Conservation (phyloP, 2,797 vertebrate genomes). For the Gallinago stenura region DNA sequence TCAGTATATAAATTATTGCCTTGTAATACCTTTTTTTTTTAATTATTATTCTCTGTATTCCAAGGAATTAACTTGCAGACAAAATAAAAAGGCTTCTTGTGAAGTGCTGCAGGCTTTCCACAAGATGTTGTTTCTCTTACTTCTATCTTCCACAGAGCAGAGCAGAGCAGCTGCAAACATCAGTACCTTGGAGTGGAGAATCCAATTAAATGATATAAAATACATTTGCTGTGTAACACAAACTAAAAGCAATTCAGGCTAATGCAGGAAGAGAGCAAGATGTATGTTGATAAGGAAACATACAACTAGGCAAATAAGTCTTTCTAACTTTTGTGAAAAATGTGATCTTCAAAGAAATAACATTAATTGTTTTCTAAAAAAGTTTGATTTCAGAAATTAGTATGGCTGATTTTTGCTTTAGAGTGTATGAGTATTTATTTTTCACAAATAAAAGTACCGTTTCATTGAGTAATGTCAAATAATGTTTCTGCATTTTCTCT, state of each 20-base stretch:
- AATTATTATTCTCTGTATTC: background rate
- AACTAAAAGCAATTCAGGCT: background rate
- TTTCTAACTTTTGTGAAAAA: background rate
- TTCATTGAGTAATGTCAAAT: background rate
- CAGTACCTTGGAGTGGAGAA: background rate
- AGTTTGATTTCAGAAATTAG: background rate
- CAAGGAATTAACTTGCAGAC: background rate
- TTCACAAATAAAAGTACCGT: background rate
- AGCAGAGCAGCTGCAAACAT: background rate
- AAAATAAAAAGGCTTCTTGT: background rate
- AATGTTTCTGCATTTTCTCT: background rate
- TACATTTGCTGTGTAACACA: background rate
- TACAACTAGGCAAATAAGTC: background rate
- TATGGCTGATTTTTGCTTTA: background rate
- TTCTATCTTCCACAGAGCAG: background rate
- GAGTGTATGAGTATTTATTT: background rate
- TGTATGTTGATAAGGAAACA: background rate
- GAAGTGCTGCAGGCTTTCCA: background rate
- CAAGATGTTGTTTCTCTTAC: background rate
- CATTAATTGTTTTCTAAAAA: fast-evolving
- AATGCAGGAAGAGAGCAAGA: background rate
- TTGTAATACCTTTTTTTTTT: background rate
- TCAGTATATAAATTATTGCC: background rate
- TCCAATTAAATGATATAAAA: background rate
- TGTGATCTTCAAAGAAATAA: background rate